Evolutionary conservation across 2,888 invertebrate species (phyloP).

Genomic region (Allolobophora icterica): DNA sequence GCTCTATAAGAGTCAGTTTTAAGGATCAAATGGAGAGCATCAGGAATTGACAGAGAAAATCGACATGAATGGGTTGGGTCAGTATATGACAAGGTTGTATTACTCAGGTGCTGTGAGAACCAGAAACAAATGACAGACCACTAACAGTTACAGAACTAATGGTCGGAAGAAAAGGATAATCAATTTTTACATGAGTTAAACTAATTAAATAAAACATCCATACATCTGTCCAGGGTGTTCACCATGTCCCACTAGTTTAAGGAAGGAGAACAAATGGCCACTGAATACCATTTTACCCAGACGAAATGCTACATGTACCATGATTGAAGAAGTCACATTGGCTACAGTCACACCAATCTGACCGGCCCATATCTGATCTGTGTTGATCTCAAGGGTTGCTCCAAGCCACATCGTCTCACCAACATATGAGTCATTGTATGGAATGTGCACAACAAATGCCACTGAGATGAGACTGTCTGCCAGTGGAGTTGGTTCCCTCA

Average conservation of each 20-base stretch:
- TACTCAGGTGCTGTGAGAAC: not conserved
- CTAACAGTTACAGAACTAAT: not conserved
- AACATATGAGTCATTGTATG: slow-evolving; percentile 47
- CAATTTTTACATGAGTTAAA: not conserved
- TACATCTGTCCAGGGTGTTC: not conserved
- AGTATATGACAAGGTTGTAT: not conserved
- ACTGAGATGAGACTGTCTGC: slow-evolving; percentile 52
- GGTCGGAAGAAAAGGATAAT: not conserved
- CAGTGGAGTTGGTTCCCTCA: slow-evolving; percentile 43
- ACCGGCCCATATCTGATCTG: slow-evolving; percentile 54
- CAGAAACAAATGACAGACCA: not conserved
- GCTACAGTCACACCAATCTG: slow-evolving; percentile 36
- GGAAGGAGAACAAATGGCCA: not conserved
- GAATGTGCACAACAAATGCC: slow-evolving; percentile 51
- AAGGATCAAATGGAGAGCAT: not conserved
- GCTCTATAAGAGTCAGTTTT: not conserved
- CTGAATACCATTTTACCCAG: too few species aligned
- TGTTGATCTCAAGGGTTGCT: slow-evolving; percentile 55
- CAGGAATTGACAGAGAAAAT: not conserved
- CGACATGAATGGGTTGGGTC: not conserved
- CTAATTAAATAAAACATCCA: not conserved
- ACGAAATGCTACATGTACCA: not conserved
- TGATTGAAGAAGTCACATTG: not conserved
- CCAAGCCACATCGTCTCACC: slow-evolving; percentile 51
- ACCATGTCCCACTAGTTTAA: too few species aligned